These are phyloP conservation scores for Boloria selene DNA, from an alignment of 2,888 invertebrate species.

Conservation along the genomic window DNA sequence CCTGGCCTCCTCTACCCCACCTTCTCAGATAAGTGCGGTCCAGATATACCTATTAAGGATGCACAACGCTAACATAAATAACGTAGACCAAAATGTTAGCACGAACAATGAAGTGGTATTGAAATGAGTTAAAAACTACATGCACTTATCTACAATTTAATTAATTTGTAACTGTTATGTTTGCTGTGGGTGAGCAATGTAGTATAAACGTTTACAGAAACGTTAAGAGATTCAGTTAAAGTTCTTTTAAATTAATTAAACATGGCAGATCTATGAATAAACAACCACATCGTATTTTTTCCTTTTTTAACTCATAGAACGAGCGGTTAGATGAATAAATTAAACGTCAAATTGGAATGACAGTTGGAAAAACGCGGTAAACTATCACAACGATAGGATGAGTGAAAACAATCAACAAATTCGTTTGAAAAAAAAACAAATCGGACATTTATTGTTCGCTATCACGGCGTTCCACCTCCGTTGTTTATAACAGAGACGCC, in stretches of 20 bases:
- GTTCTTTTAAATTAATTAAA: too few relatives aligned
- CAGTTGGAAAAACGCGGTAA: slow-evolving; percentile 66
- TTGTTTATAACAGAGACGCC: slow-evolving; percentile 80
- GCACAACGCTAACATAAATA: slow-evolving; percentile 58
- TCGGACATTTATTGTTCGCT: slow-evolving; percentile 80
- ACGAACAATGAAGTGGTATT: slow-evolving; percentile 36
- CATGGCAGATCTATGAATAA: too few relatives aligned
- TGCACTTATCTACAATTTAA: background rate
- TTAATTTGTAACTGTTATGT: too few relatives aligned
- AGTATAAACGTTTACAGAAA: too few relatives aligned
- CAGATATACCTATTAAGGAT: slow-evolving; percentile 69
- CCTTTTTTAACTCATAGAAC: background rate
- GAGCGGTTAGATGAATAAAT: slow-evolving; percentile 38
- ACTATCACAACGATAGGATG: slow-evolving; percentile 64
- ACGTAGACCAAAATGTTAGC: slow-evolving; percentile 48
- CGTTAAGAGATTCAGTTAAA: too few relatives aligned
- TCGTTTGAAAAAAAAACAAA: slow-evolving; percentile 63
- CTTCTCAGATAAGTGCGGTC: slow-evolving; percentile 67
- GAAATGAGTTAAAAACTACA: background rate
- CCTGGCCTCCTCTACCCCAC: slow-evolving; percentile 49
- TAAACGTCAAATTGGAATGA: slow-evolving; percentile 59
- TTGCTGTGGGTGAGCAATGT: too few relatives aligned
- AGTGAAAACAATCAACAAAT: slow-evolving; percentile 76
- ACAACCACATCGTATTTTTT: too few relatives aligned
- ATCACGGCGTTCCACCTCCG: slow-evolving; percentile 79